These are phyloP conservation scores for Gisinianus flammeolus DNA, from an alignment of 2,888 invertebrate species.

Conservation along the genomic window DNA sequence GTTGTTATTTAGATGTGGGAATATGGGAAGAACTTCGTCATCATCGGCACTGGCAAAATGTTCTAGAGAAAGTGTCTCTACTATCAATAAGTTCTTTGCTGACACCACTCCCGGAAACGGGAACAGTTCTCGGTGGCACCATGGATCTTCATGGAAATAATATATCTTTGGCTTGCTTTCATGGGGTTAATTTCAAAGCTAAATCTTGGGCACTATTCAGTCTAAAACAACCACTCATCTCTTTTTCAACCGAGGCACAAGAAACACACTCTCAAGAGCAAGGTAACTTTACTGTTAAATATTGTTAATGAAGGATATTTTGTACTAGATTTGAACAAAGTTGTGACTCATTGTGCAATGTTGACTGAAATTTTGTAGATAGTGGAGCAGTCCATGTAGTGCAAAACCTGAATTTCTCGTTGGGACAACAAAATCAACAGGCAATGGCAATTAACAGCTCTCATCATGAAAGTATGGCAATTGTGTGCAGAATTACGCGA, in stretches of 20 bases:
- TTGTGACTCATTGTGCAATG: too few species aligned
- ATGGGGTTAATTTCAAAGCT: slow-evolving; percentile 94
- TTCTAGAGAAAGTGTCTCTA: slow-evolving; percentile 79
- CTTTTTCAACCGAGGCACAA: slow-evolving; percentile 91
- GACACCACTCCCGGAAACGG: slow-evolving; percentile 64
- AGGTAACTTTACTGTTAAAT: slow-evolving; percentile 32
- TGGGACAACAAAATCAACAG: slow-evolving; percentile 72
- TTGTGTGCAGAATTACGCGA: slow-evolving; percentile 88
- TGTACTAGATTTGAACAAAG: too few species aligned
- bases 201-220: slow-evolving; percentile 97
- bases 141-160: slow-evolving; percentile 86
- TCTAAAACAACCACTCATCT: slow-evolving; percentile 88
- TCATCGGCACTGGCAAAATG: slow-evolving; percentile 94
- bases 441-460: slow-evolving; percentile 66
- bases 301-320: too few species aligned
- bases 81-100: slow-evolving; percentile 70
- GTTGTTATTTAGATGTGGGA: slow-evolving; percentile 38
- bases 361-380: slow-evolving; percentile 62
- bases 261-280: slow-evolving; percentile 70
- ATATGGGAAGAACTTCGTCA: slow-evolving; percentile 66
- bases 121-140: slow-evolving; percentile 84
- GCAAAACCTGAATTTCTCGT: slow-evolving; percentile 86
- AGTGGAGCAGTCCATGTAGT: slow-evolving; percentile 78
- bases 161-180: slow-evolving; percentile 94
- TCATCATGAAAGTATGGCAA: slow-evolving; percentile 89